Conservation (phyloP, 1,140 invertebrate species). For the Anastrepha obliqua region DNA sequence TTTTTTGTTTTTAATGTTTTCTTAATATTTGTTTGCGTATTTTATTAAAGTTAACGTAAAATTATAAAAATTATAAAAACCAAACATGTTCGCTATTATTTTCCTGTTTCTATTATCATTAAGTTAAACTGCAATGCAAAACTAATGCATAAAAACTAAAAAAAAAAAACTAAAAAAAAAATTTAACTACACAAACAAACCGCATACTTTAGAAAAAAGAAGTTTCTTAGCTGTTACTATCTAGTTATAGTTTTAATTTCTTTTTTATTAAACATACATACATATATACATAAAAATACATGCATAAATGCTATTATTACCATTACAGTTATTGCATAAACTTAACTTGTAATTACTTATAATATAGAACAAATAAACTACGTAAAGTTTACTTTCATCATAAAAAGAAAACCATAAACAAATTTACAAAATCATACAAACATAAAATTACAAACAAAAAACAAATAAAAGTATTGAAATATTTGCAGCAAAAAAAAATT, state of each 20-base stretch:
- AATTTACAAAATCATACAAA: conserved; percentile 54
- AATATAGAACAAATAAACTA: conserved; percentile 57
- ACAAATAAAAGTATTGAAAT: conserved; percentile 47
- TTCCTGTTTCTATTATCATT: conserved; percentile 40
- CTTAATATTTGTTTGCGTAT: conserved; percentile 48
- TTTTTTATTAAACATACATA: conserved; percentile 46
- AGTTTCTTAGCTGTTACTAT: conserved; percentile 52
- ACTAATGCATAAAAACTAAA: conserved; percentile 28
- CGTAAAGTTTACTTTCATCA: conserved; percentile 54
- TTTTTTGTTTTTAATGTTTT: not conserved
- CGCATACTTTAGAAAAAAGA: conserved; percentile 22
- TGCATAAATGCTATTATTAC: conserved; percentile 30
- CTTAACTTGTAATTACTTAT: conserved; percentile 50
- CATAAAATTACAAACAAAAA: conserved; percentile 43
- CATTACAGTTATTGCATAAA: conserved; percentile 39
- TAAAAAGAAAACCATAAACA: conserved; percentile 51
- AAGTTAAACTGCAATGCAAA: conserved; percentile 50
- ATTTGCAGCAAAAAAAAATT: conserved; percentile 51
- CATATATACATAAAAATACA: conserved; percentile 41
- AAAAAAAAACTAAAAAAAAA: conserved; percentile 53
- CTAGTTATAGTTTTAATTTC: conserved; percentile 53
- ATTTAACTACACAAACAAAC: conserved; percentile 7
- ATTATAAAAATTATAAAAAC: conserved; percentile 7
- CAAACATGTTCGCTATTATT: conserved; percentile 33
- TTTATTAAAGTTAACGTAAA: conserved; percentile 10